These are phyloP conservation scores for Hiodon alosoides DNA, from an alignment of 2,113 vertebrate species.

Conservation along the genomic window DNA sequence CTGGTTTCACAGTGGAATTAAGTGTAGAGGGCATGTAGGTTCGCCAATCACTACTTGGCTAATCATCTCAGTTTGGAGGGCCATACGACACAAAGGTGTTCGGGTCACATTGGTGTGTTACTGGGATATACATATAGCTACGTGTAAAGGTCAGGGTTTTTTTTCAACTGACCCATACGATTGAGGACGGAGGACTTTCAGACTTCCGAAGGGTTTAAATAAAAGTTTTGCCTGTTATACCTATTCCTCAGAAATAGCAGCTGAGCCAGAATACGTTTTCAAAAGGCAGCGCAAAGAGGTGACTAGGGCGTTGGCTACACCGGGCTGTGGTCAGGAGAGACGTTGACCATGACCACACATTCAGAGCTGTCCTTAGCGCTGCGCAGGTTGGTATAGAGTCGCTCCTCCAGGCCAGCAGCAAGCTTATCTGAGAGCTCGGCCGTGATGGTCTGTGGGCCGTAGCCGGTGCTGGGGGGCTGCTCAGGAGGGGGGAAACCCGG, in stretches of 20 bases:
- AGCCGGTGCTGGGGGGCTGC: slow-evolving; percentile 33
- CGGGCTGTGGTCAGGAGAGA: slow-evolving; percentile 65
- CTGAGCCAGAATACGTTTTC: not conserved
- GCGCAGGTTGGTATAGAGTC: slow-evolving; percentile 53
- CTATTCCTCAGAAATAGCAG: not conserved
- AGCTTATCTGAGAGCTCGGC: slow-evolving; percentile 65
- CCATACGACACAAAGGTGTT: not conserved
- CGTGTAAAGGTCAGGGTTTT: not conserved
- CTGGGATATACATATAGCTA: not conserved
- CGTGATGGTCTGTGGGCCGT: slow-evolving; percentile 36
- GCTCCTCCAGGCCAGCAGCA: slow-evolving; percentile 51
- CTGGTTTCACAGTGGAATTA: slow-evolving; percentile 7
- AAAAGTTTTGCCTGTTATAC: not conserved
- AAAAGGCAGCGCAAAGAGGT: not conserved
- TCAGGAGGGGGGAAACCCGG: not conserved
- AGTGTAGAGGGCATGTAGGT: not conserved
- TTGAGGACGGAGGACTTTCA: not conserved
- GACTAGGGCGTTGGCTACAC: slow-evolving; percentile 44
- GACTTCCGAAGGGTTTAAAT: too few relatives aligned
- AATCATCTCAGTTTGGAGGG: not conserved
- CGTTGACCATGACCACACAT: slow-evolving; percentile 43
- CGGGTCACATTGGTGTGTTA: not conserved
- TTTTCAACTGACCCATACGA: not conserved
- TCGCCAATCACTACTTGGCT: not conserved
- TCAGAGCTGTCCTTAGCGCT: slow-evolving; percentile 30